Base-by-base conservation (phyloP, 2,888 invertebrate species). In the Therioaphis trifolii region DNA sequence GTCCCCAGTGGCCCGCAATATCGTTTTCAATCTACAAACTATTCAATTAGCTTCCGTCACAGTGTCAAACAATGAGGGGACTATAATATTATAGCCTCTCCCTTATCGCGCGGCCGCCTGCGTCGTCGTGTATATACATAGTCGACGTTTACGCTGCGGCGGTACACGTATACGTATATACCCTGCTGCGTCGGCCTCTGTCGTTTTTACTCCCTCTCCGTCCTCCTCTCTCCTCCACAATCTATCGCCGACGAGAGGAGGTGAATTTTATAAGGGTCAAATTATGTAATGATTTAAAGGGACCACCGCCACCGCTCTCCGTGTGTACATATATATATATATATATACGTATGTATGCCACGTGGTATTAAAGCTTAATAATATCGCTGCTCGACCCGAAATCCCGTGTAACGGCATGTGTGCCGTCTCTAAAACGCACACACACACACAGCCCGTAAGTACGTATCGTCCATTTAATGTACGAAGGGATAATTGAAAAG, bases 11-110 rank as follows among this genome's bases (percentile, higher is more conserved):
- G 18, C 43, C 40, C 72, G 74, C 82, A 40, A 82, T 82, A 82
- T 74, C 82, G 82, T 74, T 82, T 82, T 82, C 82, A 74, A 82
- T 82, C 82, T 82, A 63, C 72, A 61, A 82, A 72, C 80, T 61
- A 82, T 82, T 82, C 82, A 82, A 82, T 82, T 82, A 74, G 82
- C 74, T 82, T 66, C 82, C 82, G 82, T 82, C 82, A 82, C 74
- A 40, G 82, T 61, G 82, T 74, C 74, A 82, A 74, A 74, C 82
- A 66, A 40, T 40, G 72, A 40, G 82, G 63, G 82, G 79, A 15
- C 3, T 29, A 24, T 35, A 35, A 35, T 35, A 35, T 49, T 43
- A 40, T 4, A 27, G 18, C 35, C 40, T n/a, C 4, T 27, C 69
- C 69, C 69, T 71, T 58, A 46, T 29, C 79, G 71, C 58, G 52